These are phyloP conservation scores for Chironex yamaguchii DNA, from an alignment of 30 jellyfish, hydroid and myxozoan genomes.

Conservation along the genomic window DNA sequence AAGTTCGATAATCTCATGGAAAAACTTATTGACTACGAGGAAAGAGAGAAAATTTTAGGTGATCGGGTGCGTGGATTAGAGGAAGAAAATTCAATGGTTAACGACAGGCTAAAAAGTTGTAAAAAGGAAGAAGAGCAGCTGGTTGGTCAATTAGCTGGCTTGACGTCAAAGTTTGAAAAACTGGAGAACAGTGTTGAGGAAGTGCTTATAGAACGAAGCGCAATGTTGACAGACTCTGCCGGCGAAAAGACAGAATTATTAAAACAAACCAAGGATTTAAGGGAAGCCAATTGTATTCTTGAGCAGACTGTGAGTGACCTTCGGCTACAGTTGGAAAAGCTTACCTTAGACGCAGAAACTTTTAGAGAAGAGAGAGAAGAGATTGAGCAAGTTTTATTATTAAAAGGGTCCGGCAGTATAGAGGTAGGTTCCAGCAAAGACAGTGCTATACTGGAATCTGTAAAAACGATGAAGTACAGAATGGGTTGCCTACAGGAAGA, in stretches of 20 bases:
- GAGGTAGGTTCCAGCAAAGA: conserved; percentile 19
- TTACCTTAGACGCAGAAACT: conserved; percentile 73
- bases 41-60: conserved; percentile 60
- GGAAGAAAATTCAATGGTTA: conserved; percentile 76
- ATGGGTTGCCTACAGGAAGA: conserved; percentile 78
- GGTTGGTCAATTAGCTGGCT: conserved; percentile 61
- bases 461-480: conserved; percentile 61
- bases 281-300: conserved; percentile 70
- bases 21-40: conserved; percentile 62
- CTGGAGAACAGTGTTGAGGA: conserved; percentile 81
- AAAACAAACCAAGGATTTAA: conserved; percentile 73
- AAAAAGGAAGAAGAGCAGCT: conserved; percentile 82
- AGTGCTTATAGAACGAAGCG: conserved; percentile 73
- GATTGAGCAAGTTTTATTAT: conserved; percentile 61
- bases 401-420: conserved; percentile 13
- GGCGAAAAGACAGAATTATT: conserved; percentile 49
- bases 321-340: conserved; percentile 79
- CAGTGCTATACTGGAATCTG: conserved; percentile 27
- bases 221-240: conserved; percentile 52
- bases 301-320: conserved; percentile 81
- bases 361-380: conserved; percentile 85
- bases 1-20: conserved; percentile 62
- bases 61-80: conserved; percentile 75
- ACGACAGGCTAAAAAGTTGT: conserved; percentile 78
- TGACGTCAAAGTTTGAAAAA: conserved; percentile 67